Evolutionary conservation across 2,113 vertebrate genomes (phyloP).

Genomic region (Lucifuga dentata): DNA sequence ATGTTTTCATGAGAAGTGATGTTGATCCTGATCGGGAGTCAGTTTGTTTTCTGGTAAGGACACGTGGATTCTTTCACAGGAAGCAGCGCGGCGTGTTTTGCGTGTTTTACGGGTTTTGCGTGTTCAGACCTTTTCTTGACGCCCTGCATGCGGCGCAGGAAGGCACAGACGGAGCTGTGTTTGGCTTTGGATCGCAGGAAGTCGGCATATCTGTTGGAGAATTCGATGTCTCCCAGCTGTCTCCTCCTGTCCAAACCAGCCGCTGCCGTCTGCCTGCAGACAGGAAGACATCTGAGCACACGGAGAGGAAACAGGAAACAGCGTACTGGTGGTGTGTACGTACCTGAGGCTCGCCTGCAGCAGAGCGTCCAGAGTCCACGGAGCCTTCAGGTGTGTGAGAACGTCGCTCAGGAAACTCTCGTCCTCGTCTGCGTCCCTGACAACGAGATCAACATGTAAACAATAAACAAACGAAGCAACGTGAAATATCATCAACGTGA

Average conservation of each 20-base stretch:
- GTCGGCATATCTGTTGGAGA: slow-evolving; percentile 84
- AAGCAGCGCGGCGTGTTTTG: too few species aligned
- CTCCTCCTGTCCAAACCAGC: slow-evolving; percentile 72
- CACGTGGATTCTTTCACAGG: too few species aligned
- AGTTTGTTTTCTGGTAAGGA: too few species aligned
- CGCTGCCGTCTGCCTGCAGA: slow-evolving; percentile 59
- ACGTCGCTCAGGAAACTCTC: slow-evolving; percentile 56
- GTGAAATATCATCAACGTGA: background rate
- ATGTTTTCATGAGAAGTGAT: too few species aligned
- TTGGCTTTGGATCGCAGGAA: slow-evolving; percentile 84
- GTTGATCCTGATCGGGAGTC: too few species aligned
- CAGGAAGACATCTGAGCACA: background rate
- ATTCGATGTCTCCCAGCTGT: slow-evolving; percentile 85
- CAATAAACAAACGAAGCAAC: background rate
- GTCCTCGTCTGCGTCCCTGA: slow-evolving; percentile 64
- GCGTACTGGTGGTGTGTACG: background rate
- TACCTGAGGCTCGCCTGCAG: slow-evolving; percentile 63
- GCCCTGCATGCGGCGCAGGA: slow-evolving; percentile 79
- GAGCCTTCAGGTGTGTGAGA: slow-evolving; percentile 50
- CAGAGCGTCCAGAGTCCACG: slow-evolving; percentile 55
- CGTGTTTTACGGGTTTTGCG: too few species aligned
- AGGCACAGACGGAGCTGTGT: slow-evolving; percentile 78
- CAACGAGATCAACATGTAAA: background rate
- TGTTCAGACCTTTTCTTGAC: slow-evolving; percentile 76
- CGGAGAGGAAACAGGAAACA: background rate